Base-by-base conservation (phyloP, 1,140 invertebrate species). In the Listronotus oregonensis region DNA sequence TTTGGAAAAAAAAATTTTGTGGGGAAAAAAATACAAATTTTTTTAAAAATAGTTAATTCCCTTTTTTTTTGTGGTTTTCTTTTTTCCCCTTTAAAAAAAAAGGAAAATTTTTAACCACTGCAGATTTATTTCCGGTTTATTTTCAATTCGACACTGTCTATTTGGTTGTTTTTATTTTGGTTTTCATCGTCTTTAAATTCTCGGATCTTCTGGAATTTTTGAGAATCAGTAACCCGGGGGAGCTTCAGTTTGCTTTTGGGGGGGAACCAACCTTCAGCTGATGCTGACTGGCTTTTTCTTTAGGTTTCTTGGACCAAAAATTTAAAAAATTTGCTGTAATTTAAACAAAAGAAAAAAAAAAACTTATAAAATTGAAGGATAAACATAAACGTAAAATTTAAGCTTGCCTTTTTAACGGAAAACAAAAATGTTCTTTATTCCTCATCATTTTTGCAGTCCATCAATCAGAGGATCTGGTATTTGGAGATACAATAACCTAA, bases 401-500 rank as follows among this genome's bases (percentile, higher is more conserved):
- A 27, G 5, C 21, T 57, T 49, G 50, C 66, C 68, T 85, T 87
- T 69, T 89, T 89, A 1, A 86, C 80, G 85, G 85, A 5, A 86
- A 86, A 56, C 81, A 81, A 72, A 92, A 77, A 69, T 90, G 85
- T 67, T 91, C 87, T 74, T 91, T 93, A 90, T 65, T 92, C 90
- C 18, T 87, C 88, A 71, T 91, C 88, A 74, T 93, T 89, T n/a
- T 91, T 85, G 17, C 87, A 89, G 71, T 89, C 89, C 71, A 88
- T 87, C 47, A 97, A 79, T 80, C 96, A 97, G 78, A 1, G 95
- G 95, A 82, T 97, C 95, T 89, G 85, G 95, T 94, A 80, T 97
- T 95, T 32, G 90, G 90, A 49, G 95, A 95, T 75, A 97, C 95
- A 27, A 95, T 91, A 0, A 97, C 93, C 59, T 62, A 50, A 21